Base-by-base conservation (phyloP, 1,140 invertebrate species). In the Acromyrmex heyeri region DNA sequence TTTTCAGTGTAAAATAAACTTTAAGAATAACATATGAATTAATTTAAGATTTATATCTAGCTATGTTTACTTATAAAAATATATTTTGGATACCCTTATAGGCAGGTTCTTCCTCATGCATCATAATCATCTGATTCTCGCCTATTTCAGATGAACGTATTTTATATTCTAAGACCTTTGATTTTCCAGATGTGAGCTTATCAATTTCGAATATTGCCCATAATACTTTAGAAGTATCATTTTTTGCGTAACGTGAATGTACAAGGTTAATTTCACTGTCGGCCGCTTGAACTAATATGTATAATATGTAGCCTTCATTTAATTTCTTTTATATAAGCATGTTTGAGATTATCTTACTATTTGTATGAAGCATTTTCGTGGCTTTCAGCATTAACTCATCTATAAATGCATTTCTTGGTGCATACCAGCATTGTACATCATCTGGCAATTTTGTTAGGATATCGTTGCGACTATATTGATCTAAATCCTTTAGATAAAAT, bases 121-220 rank as follows among this genome's bases (percentile, higher is more conserved):
- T 86, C 70, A 88, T 88, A 7, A 81, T 75, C n/a, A 81, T 72
- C 6, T 21, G 53, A 79, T 38, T 87, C 18, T 86, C 77, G 34
- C 87, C 87, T 61, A 90, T 86, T 50, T 88, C 85, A 24, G 87
- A 90, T 0, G 87, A 90, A 10, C 91, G 88, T 81, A 92, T 92
- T 69, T 87, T 89, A 38, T 91, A 92, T 44, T 91, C 38, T 57
- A 92, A 73, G 55, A 79, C 21, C 67, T 88, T 78, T 38, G 89
- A 77, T 12, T 59, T 78, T 62, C 16, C 16, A 34, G n/a, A 16
- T 64, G 44, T 24, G n/a, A 34, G 64, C 21, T 82, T 55, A 7
- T 86, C 38, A 24, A 73, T 12, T 21, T 91, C 48, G n/a, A 91
- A 91, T 50, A 91, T 91, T 7, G 86, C 76, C 88, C 89, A 91